Evolutionary conservation across 2,797 vertebrate species (phyloP), one percentile per base, ranked within the genome.

Genomic region (Sebastes kiyomatsui): DNA sequence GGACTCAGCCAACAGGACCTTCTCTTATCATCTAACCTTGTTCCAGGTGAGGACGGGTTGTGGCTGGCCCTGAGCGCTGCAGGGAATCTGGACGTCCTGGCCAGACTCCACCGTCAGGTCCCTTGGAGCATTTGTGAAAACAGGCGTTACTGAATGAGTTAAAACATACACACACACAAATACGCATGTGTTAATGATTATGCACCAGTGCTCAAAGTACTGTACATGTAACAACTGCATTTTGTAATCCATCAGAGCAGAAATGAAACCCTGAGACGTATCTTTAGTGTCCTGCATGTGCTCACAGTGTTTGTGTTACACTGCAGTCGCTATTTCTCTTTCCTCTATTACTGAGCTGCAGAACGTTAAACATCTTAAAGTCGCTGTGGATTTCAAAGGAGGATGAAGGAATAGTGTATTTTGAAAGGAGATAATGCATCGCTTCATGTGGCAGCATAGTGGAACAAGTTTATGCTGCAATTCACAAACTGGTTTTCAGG

Each of bases 31-130:
- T 90, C 92, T 87, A 92, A 99, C 99, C 98, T 99, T 99, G 94
- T 98, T 99, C 99, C 99, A 99, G 58, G 98, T 99, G 94, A 99
- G 96, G 84, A 96, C 93, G 6, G 98, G 99, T 65, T 97, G 95
- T 0, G 99, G 99, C 90, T 99, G 98, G 79, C 98, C 98, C 91
- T 97, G 97, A 92, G 98, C 97, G 4, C 97, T 97, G 95, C 99
- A 99, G 0, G 97, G 96, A 91, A 99, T 98, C 95, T 98, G 99
- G 76, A 97, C 96, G 0, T 97, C 97, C 90, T 96, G 95, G 85
- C 99, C 99, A 93, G 98, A 98, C 92, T 98, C 98, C 86, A 97
- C 97, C 1, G 97, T 99, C 96, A 96, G 91, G 94, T 99, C 98
- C 89, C 95, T 97, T 86, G 99, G 99, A 90, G 97, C 88, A 82